Conservation (phyloP, 2,113 vertebrate species). For the Alouatta palliata region DNA sequence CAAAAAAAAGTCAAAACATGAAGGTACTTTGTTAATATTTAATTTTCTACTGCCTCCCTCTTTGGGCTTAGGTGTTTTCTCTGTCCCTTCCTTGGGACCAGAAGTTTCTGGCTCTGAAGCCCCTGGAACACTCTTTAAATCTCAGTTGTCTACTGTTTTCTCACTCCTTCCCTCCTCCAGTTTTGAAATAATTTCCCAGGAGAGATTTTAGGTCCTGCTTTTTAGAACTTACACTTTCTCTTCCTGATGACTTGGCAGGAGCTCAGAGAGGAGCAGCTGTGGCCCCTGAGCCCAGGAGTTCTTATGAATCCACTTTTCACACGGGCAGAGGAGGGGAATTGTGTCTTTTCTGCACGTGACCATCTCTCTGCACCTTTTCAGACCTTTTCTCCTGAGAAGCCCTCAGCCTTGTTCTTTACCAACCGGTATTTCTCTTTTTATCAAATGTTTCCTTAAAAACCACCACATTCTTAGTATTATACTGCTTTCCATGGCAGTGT, state of each 20-base stretch:
- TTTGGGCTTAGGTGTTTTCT: neutral
- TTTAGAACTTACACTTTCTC: neutral
- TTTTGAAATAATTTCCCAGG: neutral
- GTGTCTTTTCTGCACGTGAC: neutral
- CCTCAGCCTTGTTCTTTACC: neutral
- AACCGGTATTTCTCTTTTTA: neutral
- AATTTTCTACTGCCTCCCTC: neutral
- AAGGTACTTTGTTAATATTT: neutral
- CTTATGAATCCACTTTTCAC: neutral
- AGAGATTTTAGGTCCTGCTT: neutral
- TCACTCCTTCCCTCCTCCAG: neutral
- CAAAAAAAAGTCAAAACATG: neutral
- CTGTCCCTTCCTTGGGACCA: neutral
- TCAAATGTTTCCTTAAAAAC: neutral
- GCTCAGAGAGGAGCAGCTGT: neutral
- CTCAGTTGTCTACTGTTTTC: neutral
- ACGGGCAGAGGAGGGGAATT: neutral
- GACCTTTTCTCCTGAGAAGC: neutral
- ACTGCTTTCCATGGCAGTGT: neutral
- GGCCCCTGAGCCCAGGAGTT: neutral
- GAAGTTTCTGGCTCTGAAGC: neutral
- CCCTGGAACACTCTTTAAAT: neutral
- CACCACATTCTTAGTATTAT: neutral
- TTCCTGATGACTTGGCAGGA: neutral
- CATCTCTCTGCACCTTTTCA: neutral